Base-by-base conservation (phyloP, 2,113 vertebrate species). In the Thamnophis sirtalis region DNA sequence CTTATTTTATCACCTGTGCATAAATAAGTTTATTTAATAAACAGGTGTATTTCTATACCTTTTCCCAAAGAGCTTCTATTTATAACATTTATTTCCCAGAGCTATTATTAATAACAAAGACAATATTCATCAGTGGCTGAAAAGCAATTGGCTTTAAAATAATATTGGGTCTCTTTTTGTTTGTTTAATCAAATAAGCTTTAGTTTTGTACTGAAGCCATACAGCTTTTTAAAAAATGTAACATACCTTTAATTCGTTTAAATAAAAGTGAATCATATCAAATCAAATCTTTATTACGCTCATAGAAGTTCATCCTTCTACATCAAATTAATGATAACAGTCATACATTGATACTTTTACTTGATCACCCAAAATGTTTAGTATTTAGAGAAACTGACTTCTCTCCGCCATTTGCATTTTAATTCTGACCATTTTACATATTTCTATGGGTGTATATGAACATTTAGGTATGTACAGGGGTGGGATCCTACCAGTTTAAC, bases 111-210 rank as follows among this genome's bases (percentile, higher is more conserved):
- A 50, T 92, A 94, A 28, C 60, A 58, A 93, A 54, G 54, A 51
- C n/a, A 7, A 91, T 91, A 19, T 51, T 4, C 60, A 26, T 26
- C 19, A 84, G 21, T 80, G 51, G 17, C 33, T 48, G 53, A 87
- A 13, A 88, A 93, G 51, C 51, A 26, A 63, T 4, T 90, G 60
- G 55, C 51, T 73, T 89, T 58, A 90, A 92, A 94, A 56, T 88
- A 91, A 88, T 13, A 86, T 0, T 5, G 88, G 15, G 92, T 91
- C 93, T 55, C 89, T 28, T 95, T 0, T 80, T 92, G 58, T 53
- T 58, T 58, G 4, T 9, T 94, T 0, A 92, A 43, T 90, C 17
- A 91, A 84, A 5, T 28, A 56, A 89, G 13, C 84, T 86, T 3
- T 53, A 38, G 43, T 1, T 89, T 55, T 50, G 28, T 90, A 4